Base-by-base conservation (phyloP, 92 coral and sea anemone genomes). In the Palythoa grandis region DNA sequence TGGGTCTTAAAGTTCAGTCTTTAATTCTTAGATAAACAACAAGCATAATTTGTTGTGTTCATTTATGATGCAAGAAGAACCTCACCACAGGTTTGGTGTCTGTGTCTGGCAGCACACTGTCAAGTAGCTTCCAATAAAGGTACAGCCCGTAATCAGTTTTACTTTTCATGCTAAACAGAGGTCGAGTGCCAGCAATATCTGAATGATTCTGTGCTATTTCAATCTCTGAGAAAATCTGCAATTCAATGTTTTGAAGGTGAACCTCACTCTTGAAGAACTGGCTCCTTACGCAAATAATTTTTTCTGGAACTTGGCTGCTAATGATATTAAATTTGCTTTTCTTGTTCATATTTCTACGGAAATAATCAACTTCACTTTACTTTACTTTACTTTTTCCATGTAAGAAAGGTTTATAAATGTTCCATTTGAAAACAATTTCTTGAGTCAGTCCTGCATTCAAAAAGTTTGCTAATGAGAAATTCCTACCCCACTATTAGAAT, bases 101-200 rank as follows among this genome's bases (percentile, higher is more conserved):
- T 77, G 70, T 35, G 39, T 79, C 72, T 79, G 40, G 72, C 20
- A 11, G 47, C 84, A 79, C 73, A 79, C 56, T 61, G 84, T 63
- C 72, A 12, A 79, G 84, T 35, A 79, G 73, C 84, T 79, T 79
- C 84, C 84, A 61, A 50, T 79, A 79, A 63, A 79, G 84, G 84
- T 79, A 79, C 22, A 79, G 72, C 4, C 84, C 84, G 12, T 79
- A 79, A 79, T 79, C 84, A 79, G 84, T 79, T 65, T 63, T 79
- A 79, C 73, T 79, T 79, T 79, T 79, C 54, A 48, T 43, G 72
- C 72, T 63, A 79, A 60, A 79, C 38, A 61, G 57, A 79, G 84
- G 84, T 79, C 84, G 84, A 63, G 39, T 79, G 84, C 84, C 84
- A 9, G 84, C 84, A 79, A 79, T 79, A 66, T 79, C 72, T 43